Conservation (phyloP, 2,888 invertebrate species). For the Unio pictorum region DNA sequence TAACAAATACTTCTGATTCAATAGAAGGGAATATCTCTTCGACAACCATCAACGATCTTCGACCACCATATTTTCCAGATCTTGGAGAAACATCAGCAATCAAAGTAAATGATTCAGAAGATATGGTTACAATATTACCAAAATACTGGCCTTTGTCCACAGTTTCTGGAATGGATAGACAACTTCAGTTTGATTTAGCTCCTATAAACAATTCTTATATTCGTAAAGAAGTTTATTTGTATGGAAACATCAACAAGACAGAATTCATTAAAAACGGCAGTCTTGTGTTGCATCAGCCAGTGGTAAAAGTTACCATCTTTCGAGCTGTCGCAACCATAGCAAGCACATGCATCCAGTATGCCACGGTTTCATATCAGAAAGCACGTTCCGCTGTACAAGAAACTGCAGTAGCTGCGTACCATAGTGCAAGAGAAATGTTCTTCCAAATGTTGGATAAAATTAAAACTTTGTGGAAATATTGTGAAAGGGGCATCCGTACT, state of each 20-base stretch:
- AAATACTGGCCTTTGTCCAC: too few relatives aligned
- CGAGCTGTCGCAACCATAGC: constrained; percentile 7
- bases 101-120: too few relatives aligned
- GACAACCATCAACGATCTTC: too few relatives aligned
- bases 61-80: too few relatives aligned
- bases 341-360: constrained; percentile 17
- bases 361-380: constrained; percentile 25
- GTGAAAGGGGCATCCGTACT: constrained; percentile 27
- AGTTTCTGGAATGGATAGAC: too few relatives aligned
- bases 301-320: constrained; percentile 28
- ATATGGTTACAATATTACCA: too few relatives aligned
- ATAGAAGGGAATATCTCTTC: too few relatives aligned
- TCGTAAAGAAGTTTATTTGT: not conserved
- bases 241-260: not conserved
- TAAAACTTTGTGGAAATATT: constrained; percentile 30
- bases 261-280: constrained; percentile 1
- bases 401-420: constrained; percentile 23
- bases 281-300: constrained; percentile 4
- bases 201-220: too few relatives aligned
- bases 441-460: constrained; percentile 22
- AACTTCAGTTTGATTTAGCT: too few relatives aligned
- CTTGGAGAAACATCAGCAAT: too few relatives aligned
- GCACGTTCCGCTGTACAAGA: constrained; percentile 25
- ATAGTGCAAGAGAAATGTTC: constrained; percentile 14
- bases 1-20: too few relatives aligned